phyloP scores from a whole-genome alignment of 2,113 vertebrate species.

The Python bivittatus region DNA sequence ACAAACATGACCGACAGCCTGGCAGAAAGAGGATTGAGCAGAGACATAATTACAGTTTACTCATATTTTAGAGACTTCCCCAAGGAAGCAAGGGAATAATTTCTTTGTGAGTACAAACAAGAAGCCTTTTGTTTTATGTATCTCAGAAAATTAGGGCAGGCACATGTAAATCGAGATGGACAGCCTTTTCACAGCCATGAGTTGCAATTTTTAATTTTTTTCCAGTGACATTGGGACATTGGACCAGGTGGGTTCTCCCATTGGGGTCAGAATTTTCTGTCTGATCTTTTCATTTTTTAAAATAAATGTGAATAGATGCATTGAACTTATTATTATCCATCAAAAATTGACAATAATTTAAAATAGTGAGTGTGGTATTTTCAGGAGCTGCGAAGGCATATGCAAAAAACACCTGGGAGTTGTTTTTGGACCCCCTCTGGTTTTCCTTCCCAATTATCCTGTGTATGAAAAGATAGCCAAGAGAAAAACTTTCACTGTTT shows the following conservation, averaged over 20 bases:
- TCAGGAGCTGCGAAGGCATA: neutral
- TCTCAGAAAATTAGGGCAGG: neutral
- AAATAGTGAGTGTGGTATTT: neutral
- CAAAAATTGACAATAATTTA: rapidly evolving
- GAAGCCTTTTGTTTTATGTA: neutral
- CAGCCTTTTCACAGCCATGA: neutral
- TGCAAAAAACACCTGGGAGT: neutral
- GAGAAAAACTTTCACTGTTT: no score
- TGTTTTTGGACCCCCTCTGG: neutral
- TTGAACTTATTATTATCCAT: neutral
- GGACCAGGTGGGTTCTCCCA: neutral
- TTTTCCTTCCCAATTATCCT: neutral
- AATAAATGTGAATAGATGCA: neutral
- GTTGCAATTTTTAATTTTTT: neutral
- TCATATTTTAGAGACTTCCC: neutral
- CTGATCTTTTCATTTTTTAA: neutral
- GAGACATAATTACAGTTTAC: neutral
- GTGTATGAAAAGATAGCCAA: neutral
- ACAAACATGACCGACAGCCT: no score
- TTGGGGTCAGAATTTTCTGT: neutral
- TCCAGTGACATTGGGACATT: neutral
- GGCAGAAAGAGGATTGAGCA: neutral
- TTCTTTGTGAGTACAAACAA: neutral
- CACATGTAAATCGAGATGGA: neutral
- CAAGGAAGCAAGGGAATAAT: neutral